Evolutionary conservation across 2,797 vertebrate species (phyloP).

Genomic region (Loriculus beryllinus): DNA sequence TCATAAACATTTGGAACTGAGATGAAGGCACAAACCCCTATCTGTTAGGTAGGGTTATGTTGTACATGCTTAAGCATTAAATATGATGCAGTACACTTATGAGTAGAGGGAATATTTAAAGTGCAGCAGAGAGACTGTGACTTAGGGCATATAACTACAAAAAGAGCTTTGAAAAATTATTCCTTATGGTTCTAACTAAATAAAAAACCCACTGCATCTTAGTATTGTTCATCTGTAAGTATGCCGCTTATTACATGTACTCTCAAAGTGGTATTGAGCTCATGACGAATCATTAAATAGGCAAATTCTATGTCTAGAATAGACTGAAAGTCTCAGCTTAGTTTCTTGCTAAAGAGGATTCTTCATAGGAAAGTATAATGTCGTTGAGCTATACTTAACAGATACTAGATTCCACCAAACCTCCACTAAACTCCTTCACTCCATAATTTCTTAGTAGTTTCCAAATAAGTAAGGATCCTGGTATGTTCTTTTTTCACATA

Average conservation of each 20-base stretch:
- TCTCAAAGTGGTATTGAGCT: background rate
- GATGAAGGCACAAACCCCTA: background rate
- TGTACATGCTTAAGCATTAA: background rate
- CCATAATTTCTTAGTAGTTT: background rate
- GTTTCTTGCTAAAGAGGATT: background rate
- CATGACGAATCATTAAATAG: background rate
- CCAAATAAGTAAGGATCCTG: background rate
- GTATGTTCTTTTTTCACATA: background rate
- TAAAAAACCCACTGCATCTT: background rate
- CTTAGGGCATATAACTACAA: background rate
- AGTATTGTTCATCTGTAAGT: background rate
- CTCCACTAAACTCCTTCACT: background rate
- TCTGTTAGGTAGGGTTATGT: background rate
- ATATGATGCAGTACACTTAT: background rate
- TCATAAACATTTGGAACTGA: background rate
- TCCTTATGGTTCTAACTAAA: background rate
- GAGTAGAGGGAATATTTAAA: background rate
- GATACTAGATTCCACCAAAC: background rate
- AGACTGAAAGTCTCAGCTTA: background rate
- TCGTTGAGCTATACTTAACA: background rate
- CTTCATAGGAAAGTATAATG: background rate
- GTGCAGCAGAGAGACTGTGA: background rate
- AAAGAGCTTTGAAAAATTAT: background rate
- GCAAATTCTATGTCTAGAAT: background rate
- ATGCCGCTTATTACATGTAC: background rate